Conservation (phyloP, 2,888 invertebrate genomes). For the Celastrina argiolus region DNA sequence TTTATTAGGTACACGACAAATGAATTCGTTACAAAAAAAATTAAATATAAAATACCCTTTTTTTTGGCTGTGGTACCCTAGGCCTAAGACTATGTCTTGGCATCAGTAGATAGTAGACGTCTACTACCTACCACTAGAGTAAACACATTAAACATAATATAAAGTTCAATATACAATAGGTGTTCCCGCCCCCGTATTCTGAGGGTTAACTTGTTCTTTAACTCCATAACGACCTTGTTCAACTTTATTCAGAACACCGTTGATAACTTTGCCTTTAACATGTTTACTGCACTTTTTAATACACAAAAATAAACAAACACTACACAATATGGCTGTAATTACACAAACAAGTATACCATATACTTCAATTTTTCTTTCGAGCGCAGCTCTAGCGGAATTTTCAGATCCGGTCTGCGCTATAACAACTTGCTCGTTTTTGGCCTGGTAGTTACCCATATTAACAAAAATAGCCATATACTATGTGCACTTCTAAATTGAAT, state of each 20-base stretch:
- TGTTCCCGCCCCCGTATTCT: not conserved
- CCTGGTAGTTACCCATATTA: too few species aligned
- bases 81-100: too few species aligned
- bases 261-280: not conserved
- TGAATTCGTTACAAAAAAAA: too few species aligned
- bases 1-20: too few species aligned
- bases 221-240: not conserved
- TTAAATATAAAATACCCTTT: too few species aligned
- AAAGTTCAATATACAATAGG: not conserved
- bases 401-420: not conserved
- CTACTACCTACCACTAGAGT: too few species aligned
- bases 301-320: too few species aligned
- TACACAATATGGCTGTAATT: not conserved
- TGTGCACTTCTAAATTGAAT: not conserved
- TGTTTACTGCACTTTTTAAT: not conserved
- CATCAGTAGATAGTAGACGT: too few species aligned
- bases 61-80: too few species aligned
- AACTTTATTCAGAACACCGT: not conserved
- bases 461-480: too few species aligned
- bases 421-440: slow-evolving; percentile 12
- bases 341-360: not conserved
- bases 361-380: not conserved
- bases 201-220: not conserved
- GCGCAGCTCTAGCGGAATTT: slow-evolving; percentile 1
- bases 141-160: not conserved